Evolutionary conservation across 2,888 invertebrate genomes (phyloP).

Genomic region (Lepetodrilus schrolli): DNA sequence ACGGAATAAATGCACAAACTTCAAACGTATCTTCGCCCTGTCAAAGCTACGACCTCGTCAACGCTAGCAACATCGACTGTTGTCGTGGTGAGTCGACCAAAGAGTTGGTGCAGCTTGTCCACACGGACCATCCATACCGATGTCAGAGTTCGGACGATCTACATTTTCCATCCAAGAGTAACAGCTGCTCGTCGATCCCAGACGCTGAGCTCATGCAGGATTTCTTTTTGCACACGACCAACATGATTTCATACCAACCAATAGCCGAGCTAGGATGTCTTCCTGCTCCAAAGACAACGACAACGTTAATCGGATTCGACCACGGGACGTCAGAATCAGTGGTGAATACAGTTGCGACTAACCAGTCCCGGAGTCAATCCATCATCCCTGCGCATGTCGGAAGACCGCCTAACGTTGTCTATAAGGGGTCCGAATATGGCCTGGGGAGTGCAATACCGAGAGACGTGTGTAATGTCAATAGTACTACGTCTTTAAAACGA

Average conservation of each 20-base stretch:
- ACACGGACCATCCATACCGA: conserved; percentile 27
- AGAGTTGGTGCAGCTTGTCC: conserved; percentile 17
- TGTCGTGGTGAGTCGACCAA: background rate
- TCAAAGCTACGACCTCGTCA: background rate
- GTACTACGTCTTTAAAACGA: no score
- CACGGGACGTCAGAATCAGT: no score
- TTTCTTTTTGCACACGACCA: conserved; percentile 52
- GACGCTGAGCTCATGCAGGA: conserved; percentile 54
- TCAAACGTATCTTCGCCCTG: no score
- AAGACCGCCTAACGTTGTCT: no score
- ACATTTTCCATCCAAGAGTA: background rate
- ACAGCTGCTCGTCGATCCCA: conserved; percentile 30
- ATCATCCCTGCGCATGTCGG: no score
- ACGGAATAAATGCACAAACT: no score
- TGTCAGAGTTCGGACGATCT: background rate
- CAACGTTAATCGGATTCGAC: conserved; percentile 1
- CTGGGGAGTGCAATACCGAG: no score
- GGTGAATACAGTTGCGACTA: no score
- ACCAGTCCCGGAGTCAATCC: no score
- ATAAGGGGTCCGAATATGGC: no score
- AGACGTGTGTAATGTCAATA: no score
- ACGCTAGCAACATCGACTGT: background rate
- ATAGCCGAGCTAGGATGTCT: conserved; percentile 33
- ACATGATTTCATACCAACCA: conserved; percentile 49
- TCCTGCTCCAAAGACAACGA: background rate